Evolutionary conservation across 2,888 invertebrate species (phyloP), one percentile per base, ranked within the genome.

Genomic region (Dasysyrphus albostriatus): DNA sequence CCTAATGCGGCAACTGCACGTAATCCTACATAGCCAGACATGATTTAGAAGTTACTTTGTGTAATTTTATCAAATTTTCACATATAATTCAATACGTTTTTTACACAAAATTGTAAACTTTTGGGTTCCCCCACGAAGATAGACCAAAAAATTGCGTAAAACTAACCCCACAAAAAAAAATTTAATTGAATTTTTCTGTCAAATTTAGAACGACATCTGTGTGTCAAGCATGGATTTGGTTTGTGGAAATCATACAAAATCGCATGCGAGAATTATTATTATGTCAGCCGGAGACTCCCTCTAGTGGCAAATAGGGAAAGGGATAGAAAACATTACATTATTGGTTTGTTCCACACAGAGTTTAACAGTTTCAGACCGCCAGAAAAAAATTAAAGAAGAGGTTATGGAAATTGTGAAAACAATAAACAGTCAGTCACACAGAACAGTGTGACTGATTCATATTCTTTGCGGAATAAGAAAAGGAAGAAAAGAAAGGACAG

Each of bases 131-230:
- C 77, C 9, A 56, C 63, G 39, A 65, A 76, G 77, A 69, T 72
- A 59, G 56, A 75, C 24, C 79, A 88, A 47, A 69, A 42, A 92
- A 91, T 92, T 92, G 92, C 92, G 92, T 92, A 92, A 91, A 92
- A 91, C 92, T 91, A 90, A 90, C 90, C 90, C 90, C 89, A 89
- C 88, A 88, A 89, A 54, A 54, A 70, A 49, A 77, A 75, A 63
- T 75, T 63, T 5, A 47, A 19, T 5, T 14, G 51, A 56, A 32
- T 34, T 37, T 29, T 14, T 14, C 19, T 87, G 83, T 79, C 83
- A 82, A 70, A 72, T 58, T 29, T 5, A 1, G 0, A 72, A 47
- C 87, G 83, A 49, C 87, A 87, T 75, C 87, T 87, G 51, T 16
- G 7, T 5, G 9, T 73, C 24, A 78, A 16, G 5, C 7, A 14